Conservation (phyloP, 1,140 invertebrate species). For the Diuraphis noxia region DNA sequence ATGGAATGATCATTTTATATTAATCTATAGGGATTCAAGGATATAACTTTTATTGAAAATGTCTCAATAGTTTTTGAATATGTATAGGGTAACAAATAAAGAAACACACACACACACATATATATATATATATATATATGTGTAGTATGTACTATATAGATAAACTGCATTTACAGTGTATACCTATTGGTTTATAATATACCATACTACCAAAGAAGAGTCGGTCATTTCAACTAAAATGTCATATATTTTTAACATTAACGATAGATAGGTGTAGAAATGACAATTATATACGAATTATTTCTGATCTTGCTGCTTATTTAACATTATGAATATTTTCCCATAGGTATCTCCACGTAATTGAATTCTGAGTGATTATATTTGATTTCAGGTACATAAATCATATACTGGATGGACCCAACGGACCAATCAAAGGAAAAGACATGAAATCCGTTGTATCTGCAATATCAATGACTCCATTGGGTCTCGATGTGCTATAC, state of each 20-base stretch:
- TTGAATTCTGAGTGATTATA: not conserved
- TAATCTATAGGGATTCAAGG: too few species aligned
- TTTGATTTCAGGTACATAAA: slow-evolving; percentile 1
- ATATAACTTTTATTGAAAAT: too few species aligned
- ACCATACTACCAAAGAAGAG: too few species aligned
- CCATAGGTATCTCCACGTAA: not conserved
- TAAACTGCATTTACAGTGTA: not conserved
- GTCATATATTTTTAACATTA: not conserved
- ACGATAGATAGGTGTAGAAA: not conserved
- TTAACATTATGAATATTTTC: not conserved
- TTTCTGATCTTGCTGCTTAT: not conserved
- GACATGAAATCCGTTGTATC: not conserved
- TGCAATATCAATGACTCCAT: not conserved
- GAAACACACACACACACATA: too few species aligned
- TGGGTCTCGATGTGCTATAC: not conserved
- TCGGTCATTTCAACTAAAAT: not conserved
- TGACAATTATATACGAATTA: not conserved
- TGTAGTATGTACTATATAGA: too few species aligned
- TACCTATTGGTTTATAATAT: not conserved
- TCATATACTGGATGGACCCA: not conserved
- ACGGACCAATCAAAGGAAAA: not conserved
- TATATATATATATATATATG: too few species aligned
- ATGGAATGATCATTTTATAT: too few species aligned
- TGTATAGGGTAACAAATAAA: too few species aligned
- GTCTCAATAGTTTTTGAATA: too few species aligned